Evolutionary conservation across 2,113 vertebrate species (phyloP), one percentile per base, ranked within the genome.

Genomic region (Chroicocephalus ridibundus): DNA sequence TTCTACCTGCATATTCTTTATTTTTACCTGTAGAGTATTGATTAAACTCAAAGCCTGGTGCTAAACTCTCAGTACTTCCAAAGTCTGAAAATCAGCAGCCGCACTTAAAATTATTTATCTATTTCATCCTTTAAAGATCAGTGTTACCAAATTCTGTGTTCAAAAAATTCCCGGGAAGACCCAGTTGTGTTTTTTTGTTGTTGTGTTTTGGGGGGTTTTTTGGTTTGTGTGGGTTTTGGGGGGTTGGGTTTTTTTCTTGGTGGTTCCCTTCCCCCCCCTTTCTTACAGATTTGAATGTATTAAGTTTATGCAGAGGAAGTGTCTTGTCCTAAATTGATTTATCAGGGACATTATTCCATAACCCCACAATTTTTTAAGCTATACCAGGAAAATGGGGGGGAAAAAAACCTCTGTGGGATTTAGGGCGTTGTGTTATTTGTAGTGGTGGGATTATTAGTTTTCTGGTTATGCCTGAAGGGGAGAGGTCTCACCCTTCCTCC

Each of bases 261-360:
- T 15, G 5, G 3, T 49, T 10, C 11, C 26, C 38, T 13, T 9
- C 12, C 2, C 2, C 13, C 10, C 8, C 4, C 4, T 34, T 3
- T 68, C 29, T n/a, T 34, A 15, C 82, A 60, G 65, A 46, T 18
- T 77, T n/a, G 19, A 55, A 44, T n/a, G 20, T 36, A 44, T 0
- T 69, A 49, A 79, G 6, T 76, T 84, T 66, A 19, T 32, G 14
- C 10, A 61, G 62, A 61, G 36, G 36, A 93, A 77, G 16, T 49
- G 5, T 57, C 29, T 46, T 12, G 5, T 94, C n/a, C 58, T 66
- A 61, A 79, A 69, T 61, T 22, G 61, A 66, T 82, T 91, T 76
- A 69, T 93, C 40, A 46, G 7, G 36, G 36, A 38, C 1, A 1
- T 76, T 74, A 66, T 74, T 92, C 38, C 60, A 46, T 69, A 79